Conservation (phyloP, 2,888 invertebrate species). For the Drosophila kambysellisi region DNA sequence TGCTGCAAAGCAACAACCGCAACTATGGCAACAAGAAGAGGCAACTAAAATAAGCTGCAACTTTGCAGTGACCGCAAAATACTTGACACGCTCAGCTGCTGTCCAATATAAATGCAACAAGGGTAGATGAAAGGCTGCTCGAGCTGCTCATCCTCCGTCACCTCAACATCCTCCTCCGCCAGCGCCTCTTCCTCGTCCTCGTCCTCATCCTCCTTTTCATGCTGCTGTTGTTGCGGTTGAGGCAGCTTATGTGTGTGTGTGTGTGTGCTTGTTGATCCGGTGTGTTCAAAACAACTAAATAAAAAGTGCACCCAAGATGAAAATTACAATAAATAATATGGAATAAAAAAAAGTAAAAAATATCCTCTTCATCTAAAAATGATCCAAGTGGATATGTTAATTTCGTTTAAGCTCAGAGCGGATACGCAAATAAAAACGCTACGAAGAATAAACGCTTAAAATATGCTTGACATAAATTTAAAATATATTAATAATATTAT, state of each 20-base stretch:
- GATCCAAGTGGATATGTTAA: neutral
- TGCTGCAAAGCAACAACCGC: conserved; percentile 44
- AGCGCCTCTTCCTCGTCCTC: neutral
- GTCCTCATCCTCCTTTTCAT: neutral
- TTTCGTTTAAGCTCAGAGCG: neutral
- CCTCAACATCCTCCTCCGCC: neutral
- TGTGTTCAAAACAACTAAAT: conserved; percentile 22
- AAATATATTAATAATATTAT: neutral
- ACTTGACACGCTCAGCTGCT: conserved; percentile 76
- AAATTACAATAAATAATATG: conserved; percentile 63
- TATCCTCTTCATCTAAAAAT: neutral
- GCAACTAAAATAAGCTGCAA: conserved; percentile 53
- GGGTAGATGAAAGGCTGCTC: conserved; percentile 6
- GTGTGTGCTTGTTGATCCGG: neutral
- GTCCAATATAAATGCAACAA: conserved; percentile 69
- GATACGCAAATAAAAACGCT: neutral
- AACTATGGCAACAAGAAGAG: conserved; percentile 16
- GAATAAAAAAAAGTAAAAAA: neutral
- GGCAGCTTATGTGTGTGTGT: conserved; percentile 9
- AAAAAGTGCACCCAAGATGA: conserved; percentile 29
- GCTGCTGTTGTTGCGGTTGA: neutral
- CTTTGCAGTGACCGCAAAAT: conserved; percentile 66
- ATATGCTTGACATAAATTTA: too few species aligned
- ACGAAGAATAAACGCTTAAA: too few species aligned
- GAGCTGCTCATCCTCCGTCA: neutral